Conservation (phyloP, 1,140 invertebrate genomes). For the Leptinotarsa texana region DNA sequence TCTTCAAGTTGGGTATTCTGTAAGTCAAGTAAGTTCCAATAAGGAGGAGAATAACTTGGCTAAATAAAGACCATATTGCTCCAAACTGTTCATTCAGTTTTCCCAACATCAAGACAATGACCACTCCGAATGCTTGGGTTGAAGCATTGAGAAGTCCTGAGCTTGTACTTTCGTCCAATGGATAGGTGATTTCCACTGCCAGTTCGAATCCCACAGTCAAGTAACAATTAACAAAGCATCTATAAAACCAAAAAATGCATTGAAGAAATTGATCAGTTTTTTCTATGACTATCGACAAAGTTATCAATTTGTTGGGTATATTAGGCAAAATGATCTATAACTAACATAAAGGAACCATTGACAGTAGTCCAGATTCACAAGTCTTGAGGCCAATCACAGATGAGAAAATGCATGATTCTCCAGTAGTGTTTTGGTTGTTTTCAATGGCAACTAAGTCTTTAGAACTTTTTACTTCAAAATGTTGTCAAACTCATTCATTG, state of each 20-base stretch:
- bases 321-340: no score
- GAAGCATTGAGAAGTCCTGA: constrained; percentile 42
- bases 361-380: no score
- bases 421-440: no score
- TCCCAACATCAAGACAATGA: constrained; percentile 35
- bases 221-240: constrained; percentile 38
- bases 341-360: no score
- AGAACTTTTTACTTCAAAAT: no score
- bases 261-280: neutral
- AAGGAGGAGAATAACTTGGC: constrained; percentile 32
- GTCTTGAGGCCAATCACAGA: no score
- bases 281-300: neutral
- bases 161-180: constrained; percentile 42
- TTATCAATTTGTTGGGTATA: no score
- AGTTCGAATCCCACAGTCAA: constrained; percentile 45
- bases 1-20: constrained; percentile 37
- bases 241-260: neutral
- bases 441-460: no score
- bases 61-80: constrained; percentile 28
- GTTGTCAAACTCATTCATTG: no score
- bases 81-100: constrained; percentile 26
- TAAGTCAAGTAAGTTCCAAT: constrained; percentile 39
- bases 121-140: constrained; percentile 42
- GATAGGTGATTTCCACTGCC: constrained; percentile 45
- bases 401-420: no score